Base-by-base conservation (phyloP, 2,797 vertebrate genomes). In the Holocentrus rufus region DNA sequence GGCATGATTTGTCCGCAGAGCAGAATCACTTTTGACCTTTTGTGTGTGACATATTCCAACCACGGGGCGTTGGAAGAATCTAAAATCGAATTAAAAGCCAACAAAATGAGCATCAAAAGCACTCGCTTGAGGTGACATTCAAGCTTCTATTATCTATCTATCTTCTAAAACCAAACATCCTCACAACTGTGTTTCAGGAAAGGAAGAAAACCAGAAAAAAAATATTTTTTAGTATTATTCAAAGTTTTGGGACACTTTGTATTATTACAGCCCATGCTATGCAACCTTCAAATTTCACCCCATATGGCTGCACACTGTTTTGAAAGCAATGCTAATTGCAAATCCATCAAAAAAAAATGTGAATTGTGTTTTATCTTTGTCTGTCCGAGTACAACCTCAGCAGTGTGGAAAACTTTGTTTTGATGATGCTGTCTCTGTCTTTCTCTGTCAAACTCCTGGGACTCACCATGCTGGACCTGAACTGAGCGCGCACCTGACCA, bases 401-500 rank as follows among this genome's bases (percentile, higher is more conserved):
- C n/a, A n/a, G n/a, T 11, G 5, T 7, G 22, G 53, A 25, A 55
- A 8, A 10, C 22, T 25, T 27, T 27, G 23, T 30, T 11, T 55
- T 23, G 3, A 20, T 27, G 23, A 14, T 27, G 27, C 27, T 55
- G 18, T 49, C 47, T 49, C 47, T 49, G n/a, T 59, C 18, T 59
- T 42, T 39, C 5, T 42, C 57, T 13, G 10, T 39, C 57, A 22
- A n/a, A 22, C 57, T 59, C 8, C 57, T 59, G 56, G 7, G 55
- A 31, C 15, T 42, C 34, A 39, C 18, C 31, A 13, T 39, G 8
- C 23, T 54, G 64, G 31, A 27, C 10, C 31, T 23, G 27, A n/a
- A 27, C 62, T 47, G n/a, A 13, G 36, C 64, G 47, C 54, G 30
- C 39, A 63, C 36, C 47, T 70, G n/a, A 53, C 22, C 52, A 5